Evolutionary conservation across 2,888 invertebrate genomes (phyloP).

Genomic region (Sarcophaga subvicina): DNA sequence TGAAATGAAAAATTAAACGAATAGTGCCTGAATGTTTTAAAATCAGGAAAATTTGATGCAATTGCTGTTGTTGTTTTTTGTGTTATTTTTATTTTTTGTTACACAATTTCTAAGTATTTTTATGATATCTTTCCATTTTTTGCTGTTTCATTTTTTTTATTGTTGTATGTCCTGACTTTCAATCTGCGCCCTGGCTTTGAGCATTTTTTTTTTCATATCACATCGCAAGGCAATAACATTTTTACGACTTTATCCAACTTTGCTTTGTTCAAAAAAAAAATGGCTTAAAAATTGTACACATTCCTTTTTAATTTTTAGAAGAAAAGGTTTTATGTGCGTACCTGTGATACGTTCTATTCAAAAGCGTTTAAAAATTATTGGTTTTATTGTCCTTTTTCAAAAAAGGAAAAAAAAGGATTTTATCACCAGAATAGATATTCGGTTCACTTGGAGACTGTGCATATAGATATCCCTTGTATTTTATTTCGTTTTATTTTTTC

Average conservation of each 20-base stretch:
- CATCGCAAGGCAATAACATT: slow-evolving; percentile 21
- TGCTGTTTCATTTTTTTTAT: slow-evolving; percentile 11
- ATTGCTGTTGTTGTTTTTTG: slow-evolving; percentile 8
- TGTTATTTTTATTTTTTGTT: no score
- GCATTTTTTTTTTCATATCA: background rate
- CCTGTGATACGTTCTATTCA: slow-evolving; percentile 1
- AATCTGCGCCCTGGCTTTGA: no score
- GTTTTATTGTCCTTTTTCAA: background rate
- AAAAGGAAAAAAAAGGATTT: background rate
- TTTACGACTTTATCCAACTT: slow-evolving; percentile 59
- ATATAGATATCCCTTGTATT: background rate
- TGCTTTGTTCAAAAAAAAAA: slow-evolving; percentile 5
- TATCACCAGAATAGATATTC: slow-evolving; percentile 6
- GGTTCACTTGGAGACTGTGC: background rate
- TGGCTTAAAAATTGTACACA: slow-evolving; percentile 10
- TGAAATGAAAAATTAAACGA: no score
- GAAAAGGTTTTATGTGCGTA: slow-evolving; percentile 41
- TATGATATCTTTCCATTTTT: slow-evolving; percentile 35
- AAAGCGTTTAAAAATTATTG: slow-evolving; percentile 5
- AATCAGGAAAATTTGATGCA: background rate
- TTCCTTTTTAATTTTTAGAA: slow-evolving; percentile 13
- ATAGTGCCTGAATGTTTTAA: no score
- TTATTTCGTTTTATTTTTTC: background rate
- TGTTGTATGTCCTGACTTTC: slow-evolving; percentile 7
- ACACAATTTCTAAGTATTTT: slow-evolving; percentile 39